These are phyloP conservation scores for Mantis religiosa DNA, from an alignment of 2,888 invertebrate species.

Conservation along the genomic window DNA sequence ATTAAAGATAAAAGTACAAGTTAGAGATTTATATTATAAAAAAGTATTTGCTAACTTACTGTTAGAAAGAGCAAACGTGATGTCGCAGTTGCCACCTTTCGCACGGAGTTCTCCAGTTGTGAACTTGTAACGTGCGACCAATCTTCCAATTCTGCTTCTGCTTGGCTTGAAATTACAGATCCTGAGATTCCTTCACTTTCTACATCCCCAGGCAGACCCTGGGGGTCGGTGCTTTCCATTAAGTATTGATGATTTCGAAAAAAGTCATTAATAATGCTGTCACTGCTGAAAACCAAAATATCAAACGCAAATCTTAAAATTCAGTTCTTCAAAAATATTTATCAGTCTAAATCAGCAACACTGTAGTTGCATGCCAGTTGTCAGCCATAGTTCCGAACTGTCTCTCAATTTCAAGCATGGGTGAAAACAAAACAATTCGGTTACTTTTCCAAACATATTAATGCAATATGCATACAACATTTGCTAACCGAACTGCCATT, in stretches of 20 bases:
- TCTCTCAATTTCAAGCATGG: neutral
- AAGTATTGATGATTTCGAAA: neutral
- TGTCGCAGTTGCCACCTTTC: conserved; percentile 20
- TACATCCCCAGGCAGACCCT: conserved; percentile 22
- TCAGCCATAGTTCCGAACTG: conserved; percentile 18
- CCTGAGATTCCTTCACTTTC: conserved; percentile 18
- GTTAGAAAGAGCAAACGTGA: conserved; percentile 25
- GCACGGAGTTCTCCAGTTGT: conserved; percentile 15
- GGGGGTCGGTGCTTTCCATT: conserved; percentile 27
- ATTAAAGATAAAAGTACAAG: neutral
- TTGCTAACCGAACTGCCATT: neutral
- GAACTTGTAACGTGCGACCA: conserved; percentile 25
- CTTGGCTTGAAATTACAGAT: conserved; percentile 14
- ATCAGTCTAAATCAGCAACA: neutral
- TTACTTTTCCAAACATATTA: neutral
- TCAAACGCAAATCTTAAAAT: neutral
- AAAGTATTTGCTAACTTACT: conserved; percentile 18
- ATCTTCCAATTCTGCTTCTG: conserved; percentile 25
- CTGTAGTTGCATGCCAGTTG: neutral
- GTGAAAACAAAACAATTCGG: neutral
- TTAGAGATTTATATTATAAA: too few species aligned
- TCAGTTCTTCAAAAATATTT: neutral
- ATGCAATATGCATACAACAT: neutral
- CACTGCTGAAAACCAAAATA: neutral
- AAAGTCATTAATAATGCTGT: neutral